A percentile compares a stretch with the other conserved stretches of the same genome.
These are phyloP conservation scores for Ormyrus thymus DNA, from an alignment of 2,888 invertebrate genomes.

Conservation along the genomic window DNA sequence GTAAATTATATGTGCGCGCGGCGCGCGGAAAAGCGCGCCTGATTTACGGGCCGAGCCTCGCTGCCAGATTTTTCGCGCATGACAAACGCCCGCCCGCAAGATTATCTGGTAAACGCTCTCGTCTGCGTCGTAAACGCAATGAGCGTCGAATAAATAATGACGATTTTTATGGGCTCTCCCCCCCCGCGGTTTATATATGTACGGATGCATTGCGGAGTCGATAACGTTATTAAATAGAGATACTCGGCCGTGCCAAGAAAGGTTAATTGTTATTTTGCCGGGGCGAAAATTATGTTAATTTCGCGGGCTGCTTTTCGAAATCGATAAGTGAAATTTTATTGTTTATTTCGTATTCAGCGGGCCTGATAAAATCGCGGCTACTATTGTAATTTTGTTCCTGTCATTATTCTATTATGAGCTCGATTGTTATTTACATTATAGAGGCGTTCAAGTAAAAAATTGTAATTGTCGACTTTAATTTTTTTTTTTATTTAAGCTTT, in stretches of 20 bases:
- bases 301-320: conserved; percentile 17
- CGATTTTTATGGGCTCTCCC: neutral
- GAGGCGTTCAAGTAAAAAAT: neutral
- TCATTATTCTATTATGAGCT: conserved; percentile 34
- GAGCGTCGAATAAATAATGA: conserved; percentile 2
- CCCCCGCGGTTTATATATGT: no score
- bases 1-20: conserved; percentile 49
- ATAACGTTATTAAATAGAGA: neutral
- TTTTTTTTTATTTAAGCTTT: no score
- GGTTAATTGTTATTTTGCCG: conserved; percentile 1
- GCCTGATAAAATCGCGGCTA: conserved; percentile 27
- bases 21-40: neutral
- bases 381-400: conserved; percentile 40
- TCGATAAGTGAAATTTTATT: conserved; percentile 48
- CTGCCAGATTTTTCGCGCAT: conserved; percentile 28
- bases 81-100: conserved; percentile 14
- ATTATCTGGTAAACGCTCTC: neutral
- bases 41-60: conserved; percentile 26
- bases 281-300: conserved; percentile 22
- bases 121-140: neutral
- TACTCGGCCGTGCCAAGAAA: neutral
- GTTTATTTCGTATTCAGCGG: conserved; percentile 19
- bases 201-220: no score
- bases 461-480: neutral
- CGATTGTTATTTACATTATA: conserved; percentile 11